Conservation (phyloP, 2,888 invertebrate genomes). For the Camponotus fellah region DNA sequence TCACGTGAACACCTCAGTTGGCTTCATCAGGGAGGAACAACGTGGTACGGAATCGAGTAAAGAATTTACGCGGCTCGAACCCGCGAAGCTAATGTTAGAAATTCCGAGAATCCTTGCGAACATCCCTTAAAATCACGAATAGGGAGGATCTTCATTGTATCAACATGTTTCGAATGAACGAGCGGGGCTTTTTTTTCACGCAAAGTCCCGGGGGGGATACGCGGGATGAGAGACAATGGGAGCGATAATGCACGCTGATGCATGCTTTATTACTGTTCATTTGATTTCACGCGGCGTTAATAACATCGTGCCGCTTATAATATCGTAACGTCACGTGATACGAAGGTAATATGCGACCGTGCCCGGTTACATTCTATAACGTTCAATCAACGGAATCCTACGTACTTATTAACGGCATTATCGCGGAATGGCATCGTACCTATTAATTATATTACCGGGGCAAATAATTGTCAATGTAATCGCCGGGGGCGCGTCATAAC, state of each 20-base stretch:
- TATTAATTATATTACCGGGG: conserved; percentile 47
- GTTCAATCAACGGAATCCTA: conserved; percentile 56
- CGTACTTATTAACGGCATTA: conserved; percentile 53
- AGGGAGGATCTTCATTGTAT: neutral
- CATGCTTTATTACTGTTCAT: conserved; percentile 51
- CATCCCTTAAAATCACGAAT: neutral
- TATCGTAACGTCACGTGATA: conserved; percentile 49
- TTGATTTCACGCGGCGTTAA: conserved; percentile 53
- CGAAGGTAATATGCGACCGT: conserved; percentile 42
- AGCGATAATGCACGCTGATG: conserved; percentile 34
- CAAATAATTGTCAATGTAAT: conserved; percentile 45
- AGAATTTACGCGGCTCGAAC: no score
- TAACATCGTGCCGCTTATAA: conserved; percentile 48
- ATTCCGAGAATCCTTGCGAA: no score
- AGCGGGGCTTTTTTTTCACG: neutral
- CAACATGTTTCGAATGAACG: neutral
- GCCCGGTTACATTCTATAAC: conserved; percentile 51
- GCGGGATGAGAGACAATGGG: conserved; percentile 1
- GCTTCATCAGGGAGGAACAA: no score
- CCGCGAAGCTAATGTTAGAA: no score
- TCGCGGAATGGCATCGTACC: conserved; percentile 35
- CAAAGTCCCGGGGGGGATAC: neutral
- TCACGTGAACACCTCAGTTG: no score
- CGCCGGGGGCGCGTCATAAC: neutral
- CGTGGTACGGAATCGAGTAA: no score